phyloP scores from a whole-genome alignment of 2,797 vertebrate species.

The Salarias fasciatus region DNA sequence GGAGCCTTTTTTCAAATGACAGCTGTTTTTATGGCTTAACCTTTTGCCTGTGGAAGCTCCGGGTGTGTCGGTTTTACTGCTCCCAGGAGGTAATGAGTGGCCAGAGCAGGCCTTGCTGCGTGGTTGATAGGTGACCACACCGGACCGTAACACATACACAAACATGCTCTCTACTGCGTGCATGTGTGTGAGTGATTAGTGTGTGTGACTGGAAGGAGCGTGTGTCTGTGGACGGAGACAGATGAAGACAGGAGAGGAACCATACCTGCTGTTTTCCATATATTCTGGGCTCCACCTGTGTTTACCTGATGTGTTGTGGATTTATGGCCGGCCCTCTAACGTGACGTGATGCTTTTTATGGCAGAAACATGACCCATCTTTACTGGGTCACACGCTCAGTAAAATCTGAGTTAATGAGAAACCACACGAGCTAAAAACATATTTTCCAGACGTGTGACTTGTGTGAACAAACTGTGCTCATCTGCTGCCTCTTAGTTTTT shows the following conservation, averaged over 20 bases:
- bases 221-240: neutral
- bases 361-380: neutral
- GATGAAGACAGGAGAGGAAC: neutral
- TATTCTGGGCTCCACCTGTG: too few species aligned
- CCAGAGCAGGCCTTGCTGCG: constrained; percentile 60
- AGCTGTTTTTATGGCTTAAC: constrained; percentile 67
- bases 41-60: constrained; percentile 68
- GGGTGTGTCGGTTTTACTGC: constrained; percentile 70
- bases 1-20: constrained; percentile 45
- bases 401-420: constrained; percentile 56
- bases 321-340: constrained; percentile 23
- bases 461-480: neutral
- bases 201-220: constrained; percentile 6
- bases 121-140: constrained; percentile 68
- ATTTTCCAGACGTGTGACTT: constrained; percentile 15
- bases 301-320: too few species aligned
- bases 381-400: constrained; percentile 21
- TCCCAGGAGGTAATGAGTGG: constrained; percentile 73
- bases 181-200: neutral
- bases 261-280: too few species aligned
- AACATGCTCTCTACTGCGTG: constrained; percentile 18
- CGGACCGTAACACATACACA: constrained; percentile 15
- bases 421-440: constrained; percentile 36
- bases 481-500: neutral
- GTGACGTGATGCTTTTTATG: constrained; percentile 8